A percentile compares a stretch with the other conserved stretches of the same genome.
Conservation (phyloP, 2,888 invertebrate genomes). For the Clepsis dumicolana region DNA sequence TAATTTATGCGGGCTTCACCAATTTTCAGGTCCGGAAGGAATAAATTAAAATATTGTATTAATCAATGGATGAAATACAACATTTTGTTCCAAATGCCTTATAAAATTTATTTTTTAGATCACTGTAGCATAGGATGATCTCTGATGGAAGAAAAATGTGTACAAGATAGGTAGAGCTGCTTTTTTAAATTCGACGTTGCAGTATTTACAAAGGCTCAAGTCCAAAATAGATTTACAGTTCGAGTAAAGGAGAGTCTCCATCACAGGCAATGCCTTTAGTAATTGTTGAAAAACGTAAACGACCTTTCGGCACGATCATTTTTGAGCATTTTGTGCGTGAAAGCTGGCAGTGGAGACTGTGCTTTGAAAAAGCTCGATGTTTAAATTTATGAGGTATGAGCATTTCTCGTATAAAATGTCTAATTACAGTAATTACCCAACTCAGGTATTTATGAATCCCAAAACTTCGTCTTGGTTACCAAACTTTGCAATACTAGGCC, state of each 20-base stretch:
- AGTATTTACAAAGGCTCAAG: conserved; percentile 31
- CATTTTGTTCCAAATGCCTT: background rate
- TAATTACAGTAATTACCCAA: background rate
- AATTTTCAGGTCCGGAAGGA: background rate
- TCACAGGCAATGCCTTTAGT: background rate
- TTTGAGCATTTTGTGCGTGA: background rate
- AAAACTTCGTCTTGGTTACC: background rate
- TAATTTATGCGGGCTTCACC: no score
- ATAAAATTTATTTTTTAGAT: background rate
- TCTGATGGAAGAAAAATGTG: conserved; percentile 42
- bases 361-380: background rate
- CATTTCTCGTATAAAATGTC: conserved; percentile 6
- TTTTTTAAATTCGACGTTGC: conserved; percentile 64
- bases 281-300: background rate
- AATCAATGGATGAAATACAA: no score
- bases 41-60: no score
- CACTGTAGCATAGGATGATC: conserved; percentile 12
- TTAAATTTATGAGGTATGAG: background rate
- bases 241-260: conserved; percentile 20
- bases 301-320: background rate
- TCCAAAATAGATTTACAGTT: conserved; percentile 44
- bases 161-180: conserved; percentile 74
- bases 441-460: background rate
- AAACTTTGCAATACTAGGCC: background rate
- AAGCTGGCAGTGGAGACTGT: background rate